phyloP scores from a whole-genome alignment of 2,888 invertebrate species.

The Ochlodes sylvanus region DNA sequence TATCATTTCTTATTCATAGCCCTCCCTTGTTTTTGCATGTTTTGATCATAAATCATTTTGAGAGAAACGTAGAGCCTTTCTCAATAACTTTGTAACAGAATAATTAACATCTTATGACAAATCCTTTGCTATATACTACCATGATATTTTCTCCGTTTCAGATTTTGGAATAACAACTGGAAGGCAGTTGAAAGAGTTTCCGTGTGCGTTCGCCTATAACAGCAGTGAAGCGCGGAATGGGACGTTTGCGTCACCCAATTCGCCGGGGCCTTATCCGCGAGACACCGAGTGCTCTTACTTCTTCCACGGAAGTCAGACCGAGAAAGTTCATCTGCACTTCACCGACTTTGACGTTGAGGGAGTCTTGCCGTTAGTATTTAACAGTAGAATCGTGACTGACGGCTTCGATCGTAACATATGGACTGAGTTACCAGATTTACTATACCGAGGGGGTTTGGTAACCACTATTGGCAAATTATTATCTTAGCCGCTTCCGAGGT shows the following conservation, averaged over 20 bases:
- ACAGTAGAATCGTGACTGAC: neutral
- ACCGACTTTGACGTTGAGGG: conserved; percentile 98
- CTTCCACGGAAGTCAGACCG: conserved; percentile 92
- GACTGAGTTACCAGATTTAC: no score
- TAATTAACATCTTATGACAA: no score
- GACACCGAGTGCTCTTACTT: conserved; percentile 96
- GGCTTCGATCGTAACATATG: no score
- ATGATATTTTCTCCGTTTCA: conserved; percentile 61
- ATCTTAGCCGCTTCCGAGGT: no score
- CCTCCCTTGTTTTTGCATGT: no score
- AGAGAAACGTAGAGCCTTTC: no score
- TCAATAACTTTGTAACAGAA: no score
- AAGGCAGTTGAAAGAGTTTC: conserved; percentile 89
- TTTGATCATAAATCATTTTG: no score
- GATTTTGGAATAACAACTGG: conserved; percentile 96
- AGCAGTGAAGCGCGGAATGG: conserved; percentile 92
- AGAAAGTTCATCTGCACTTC: conserved; percentile 93
- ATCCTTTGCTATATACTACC: no score
- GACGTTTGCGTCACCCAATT: conserved; percentile 94
- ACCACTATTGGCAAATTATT: no score
- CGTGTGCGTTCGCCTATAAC: conserved; percentile 95
- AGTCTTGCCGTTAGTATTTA: conserved; percentile 92
- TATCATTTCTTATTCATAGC: no score
- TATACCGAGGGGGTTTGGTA: no score
- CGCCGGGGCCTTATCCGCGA: conserved; percentile 95